These are phyloP conservation scores for Anisognathus igniventris DNA, from an alignment of 2,797 vertebrate species.

Conservation along the genomic window DNA sequence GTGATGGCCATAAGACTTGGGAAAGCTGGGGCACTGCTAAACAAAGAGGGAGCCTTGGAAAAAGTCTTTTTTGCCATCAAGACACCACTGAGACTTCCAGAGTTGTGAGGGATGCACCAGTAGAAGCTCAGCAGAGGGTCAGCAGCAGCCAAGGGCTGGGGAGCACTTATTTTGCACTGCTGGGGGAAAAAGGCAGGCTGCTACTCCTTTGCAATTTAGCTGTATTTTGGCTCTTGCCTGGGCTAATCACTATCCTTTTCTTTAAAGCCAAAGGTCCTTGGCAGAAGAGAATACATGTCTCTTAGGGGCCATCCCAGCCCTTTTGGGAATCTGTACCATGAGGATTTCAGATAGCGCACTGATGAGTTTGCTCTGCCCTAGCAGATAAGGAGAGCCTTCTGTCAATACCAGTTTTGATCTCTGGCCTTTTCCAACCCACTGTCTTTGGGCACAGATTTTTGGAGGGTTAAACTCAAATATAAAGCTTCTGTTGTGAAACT, in stretches of 20 bases:
- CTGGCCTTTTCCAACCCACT: not conserved
- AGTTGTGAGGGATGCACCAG: rapidly evolving
- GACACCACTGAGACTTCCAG: not conserved
- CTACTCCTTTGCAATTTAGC: not conserved
- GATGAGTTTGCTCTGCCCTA: not conserved
- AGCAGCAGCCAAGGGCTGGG: not conserved
- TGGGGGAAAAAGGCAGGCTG: rapidly evolving
- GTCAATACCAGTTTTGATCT: not conserved
- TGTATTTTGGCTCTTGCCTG: not conserved
- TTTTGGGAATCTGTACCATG: rapidly evolving
- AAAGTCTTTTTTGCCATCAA: not conserved
- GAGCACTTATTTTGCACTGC: rapidly evolving
- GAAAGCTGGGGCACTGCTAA: not conserved
- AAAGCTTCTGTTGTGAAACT: not conserved
- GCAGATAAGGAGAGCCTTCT: not conserved
- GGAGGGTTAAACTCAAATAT: not conserved
- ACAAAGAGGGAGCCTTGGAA: not conserved
- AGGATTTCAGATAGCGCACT: not conserved
- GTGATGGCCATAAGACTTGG: not conserved
- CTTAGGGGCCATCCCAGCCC: not conserved
- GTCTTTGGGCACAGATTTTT: not conserved
- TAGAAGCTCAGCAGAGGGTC: not conserved
- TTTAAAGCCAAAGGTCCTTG: not conserved
- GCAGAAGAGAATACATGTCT: not conserved
- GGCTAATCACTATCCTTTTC: not conserved